Evolutionary conservation across 2,797 vertebrate species (phyloP), one percentile per base, ranked within the genome.

Genomic region (Discoglossus pictus): DNA sequence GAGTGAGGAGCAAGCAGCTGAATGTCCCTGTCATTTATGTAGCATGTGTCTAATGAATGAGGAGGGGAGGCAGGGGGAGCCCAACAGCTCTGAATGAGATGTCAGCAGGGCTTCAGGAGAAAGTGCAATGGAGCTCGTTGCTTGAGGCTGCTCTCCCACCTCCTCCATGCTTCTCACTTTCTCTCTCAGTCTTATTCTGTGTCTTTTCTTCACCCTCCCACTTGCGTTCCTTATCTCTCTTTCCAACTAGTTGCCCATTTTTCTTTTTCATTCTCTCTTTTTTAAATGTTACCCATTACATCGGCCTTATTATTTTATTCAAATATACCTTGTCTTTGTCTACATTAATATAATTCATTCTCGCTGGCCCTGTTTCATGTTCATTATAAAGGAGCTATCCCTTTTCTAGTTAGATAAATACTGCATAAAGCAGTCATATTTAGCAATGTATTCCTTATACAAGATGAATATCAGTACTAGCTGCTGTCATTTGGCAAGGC

Each of bases 51-150:
- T 63, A 63, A 56, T 70, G 68, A 70, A 70, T 70, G 68, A 70
- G 67, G 67, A 55, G 68, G 56, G 40, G 68, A 63, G 16, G 59
- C 67, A 70, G 67, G 67, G 42, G 67, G 59, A 35, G 60, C 52
- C 55, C 40, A 21, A 25, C 44, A 47, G 42, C 42, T 3, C 43
- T 70, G 68, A 70, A 58, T 70, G 60, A 70, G 50, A 58, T 64
- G 60, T 63, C 59, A 70, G 68, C 67, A 55, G 59, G 67, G 34
- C 42, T 16, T 48, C 24, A 40, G 48, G 48, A 50, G 27, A 31
- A 15, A 70, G 44, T 50, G 60, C 10, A 55, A 55, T 70, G 67
- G 46, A 23, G 21, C 67, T 61, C 58, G 12, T 42, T 38, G 65
- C 58, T 39, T 53, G 56, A 68, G 58, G 24, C 55, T 51, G 47